Conservation (phyloP, 2,113 vertebrate genomes). For the Lampris incognitus region DNA sequence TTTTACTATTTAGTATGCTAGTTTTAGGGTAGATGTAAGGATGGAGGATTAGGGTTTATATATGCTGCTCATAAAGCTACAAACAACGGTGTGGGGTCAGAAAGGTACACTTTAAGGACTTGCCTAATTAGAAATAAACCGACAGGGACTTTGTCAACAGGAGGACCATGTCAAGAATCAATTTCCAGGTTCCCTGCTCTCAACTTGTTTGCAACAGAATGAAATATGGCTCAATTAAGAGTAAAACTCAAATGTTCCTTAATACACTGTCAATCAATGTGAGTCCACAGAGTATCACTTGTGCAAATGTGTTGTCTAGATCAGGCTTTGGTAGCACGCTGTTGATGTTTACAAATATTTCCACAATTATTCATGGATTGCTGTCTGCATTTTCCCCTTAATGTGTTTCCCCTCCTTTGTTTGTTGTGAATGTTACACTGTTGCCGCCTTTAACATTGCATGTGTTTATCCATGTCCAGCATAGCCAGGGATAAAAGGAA, state of each 20-base stretch:
- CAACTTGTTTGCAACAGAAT: too few relatives aligned
- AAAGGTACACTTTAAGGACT: not conserved
- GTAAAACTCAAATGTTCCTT: not conserved
- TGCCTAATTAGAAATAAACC: not conserved
- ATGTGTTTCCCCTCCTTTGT: constrained; percentile 15
- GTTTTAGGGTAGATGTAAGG: too few relatives aligned
- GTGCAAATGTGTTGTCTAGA: not conserved
- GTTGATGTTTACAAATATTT: not conserved
- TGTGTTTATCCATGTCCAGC: constrained; percentile 52
- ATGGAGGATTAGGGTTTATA: too few relatives aligned
- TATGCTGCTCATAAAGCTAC: not conserved
- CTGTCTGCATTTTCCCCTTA: not conserved
- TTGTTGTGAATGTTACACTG: constrained; percentile 47
- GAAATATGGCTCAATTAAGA: too few relatives aligned
- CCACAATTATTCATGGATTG: not conserved
- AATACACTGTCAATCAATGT: too few relatives aligned
- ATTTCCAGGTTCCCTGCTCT: too few relatives aligned
- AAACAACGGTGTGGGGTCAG: not conserved
- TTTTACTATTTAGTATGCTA: too few relatives aligned
- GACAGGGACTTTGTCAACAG: too few relatives aligned
- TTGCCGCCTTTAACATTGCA: constrained; percentile 64
- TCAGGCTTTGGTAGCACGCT: not conserved
- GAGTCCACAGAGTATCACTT: too few relatives aligned
- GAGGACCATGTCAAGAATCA: too few relatives aligned
- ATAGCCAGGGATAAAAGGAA: constrained; percentile 59